Evolutionary conservation across 2,888 invertebrate species (phyloP).

Genomic region (Polietes domitor): DNA sequence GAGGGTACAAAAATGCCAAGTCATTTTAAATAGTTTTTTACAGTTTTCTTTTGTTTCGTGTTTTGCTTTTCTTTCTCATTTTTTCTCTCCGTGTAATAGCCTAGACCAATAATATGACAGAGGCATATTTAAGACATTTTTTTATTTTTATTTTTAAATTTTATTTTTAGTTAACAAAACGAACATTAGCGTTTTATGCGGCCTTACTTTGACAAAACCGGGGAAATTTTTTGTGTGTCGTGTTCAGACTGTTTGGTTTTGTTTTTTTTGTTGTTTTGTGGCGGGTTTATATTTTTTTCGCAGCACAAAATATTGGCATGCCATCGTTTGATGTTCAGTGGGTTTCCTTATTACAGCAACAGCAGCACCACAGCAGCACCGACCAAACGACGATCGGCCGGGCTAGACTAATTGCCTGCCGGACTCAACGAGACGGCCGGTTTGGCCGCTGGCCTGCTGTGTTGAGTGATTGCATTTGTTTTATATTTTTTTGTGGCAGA

Average conservation of each 20-base stretch:
- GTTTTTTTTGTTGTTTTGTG: neutral
- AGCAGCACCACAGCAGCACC: no score
- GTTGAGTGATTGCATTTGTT: constrained; percentile 44
- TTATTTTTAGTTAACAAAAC: neutral
- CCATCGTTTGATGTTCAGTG: neutral
- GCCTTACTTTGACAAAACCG: neutral
- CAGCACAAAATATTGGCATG: neutral
- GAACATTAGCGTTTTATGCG: neutral
- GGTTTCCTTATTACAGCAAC: neutral
- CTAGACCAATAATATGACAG: neutral
- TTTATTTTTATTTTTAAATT: neutral
- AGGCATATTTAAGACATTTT: neutral
- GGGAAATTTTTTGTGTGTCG: neutral
- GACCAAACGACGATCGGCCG: neutral
- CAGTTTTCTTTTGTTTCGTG: no score
- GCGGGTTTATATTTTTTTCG: neutral
- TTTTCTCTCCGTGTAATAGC: no score
- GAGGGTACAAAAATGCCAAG: no score
- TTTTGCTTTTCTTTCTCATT: no score
- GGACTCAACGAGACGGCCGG: neutral
- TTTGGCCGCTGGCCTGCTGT: constrained; percentile 30
- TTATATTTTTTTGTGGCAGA: no score
- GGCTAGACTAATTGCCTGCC: constrained; percentile 11
- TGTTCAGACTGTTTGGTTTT: neutral
- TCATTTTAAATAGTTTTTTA: no score